Base-by-base conservation (phyloP, 2,113 vertebrate species). In the Cichladusa arquata region DNA sequence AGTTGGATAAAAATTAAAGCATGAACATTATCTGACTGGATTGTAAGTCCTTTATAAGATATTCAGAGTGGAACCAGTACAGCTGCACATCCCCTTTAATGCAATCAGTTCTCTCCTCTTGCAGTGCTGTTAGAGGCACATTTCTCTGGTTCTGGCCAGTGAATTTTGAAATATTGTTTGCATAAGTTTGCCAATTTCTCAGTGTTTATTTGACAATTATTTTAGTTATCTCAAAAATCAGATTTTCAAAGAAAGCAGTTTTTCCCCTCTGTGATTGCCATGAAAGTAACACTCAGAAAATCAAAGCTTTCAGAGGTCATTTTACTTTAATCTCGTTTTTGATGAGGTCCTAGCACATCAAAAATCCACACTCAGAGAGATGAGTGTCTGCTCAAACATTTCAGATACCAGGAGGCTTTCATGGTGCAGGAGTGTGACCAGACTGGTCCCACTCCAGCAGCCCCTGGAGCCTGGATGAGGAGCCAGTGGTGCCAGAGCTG, bases 271-370 rank as follows among this genome's bases (percentile, higher is more conserved):
- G 57, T 14, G 19, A 91, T 53, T 58, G 34, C 58, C 54, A 22
- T 86, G 84, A 73, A 95, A 88, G 82, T 90, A 57, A 69, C 45
- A 48, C 61, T 22, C 12, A 29, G 58, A 71, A 85, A 91, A 87
- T 91, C 66, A 85, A 82, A 93, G 73, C 57, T 86, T 67, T 53
- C 48, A 53, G 57, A 89, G 57, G 16, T 83, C 1, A 2, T 48
- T 93, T 91, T 56, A 72, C 61, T 91, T 89, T 91, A 69, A 51
- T 40, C 33, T 87, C 45, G 56, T 53, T 93, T 95, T 91, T 90
- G 58, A 71, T 92, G 73, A 89, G 73, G 57, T 71, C 65, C 36
- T 42, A n/a, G 77, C 26, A 38, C 44, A 67, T 84, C 47, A 78
- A 53, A 88, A 91, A 45, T 45, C 69, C 33, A 17, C 34, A 1